Conservation (phyloP, 2,113 vertebrate species). For the Phocoena sinus region DNA sequence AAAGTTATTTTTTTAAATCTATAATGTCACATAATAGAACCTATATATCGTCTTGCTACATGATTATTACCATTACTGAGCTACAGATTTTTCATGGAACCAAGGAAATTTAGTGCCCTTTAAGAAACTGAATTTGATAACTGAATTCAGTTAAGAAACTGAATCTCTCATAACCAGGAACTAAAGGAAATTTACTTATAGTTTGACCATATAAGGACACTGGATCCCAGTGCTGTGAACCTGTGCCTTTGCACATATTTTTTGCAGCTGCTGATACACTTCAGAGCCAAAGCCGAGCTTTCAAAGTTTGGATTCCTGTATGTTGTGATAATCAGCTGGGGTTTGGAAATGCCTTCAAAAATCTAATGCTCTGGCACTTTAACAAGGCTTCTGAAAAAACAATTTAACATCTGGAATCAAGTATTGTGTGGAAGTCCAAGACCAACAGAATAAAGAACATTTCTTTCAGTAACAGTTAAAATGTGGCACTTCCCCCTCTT, state of each 20-base stretch:
- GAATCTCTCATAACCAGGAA: conserved; percentile 48
- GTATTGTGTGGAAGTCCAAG: conserved; percentile 77
- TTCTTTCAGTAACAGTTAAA: conserved; percentile 73
- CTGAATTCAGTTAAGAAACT: neutral
- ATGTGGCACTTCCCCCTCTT: conserved; percentile 70
- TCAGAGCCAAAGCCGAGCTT: conserved; percentile 73
- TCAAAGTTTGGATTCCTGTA: conserved; percentile 79
- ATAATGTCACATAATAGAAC: neutral
- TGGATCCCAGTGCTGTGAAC: conserved; percentile 55
- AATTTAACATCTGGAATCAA: conserved; percentile 84
- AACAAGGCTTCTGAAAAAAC: conserved; percentile 83
- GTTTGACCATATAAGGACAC: conserved; percentile 81
- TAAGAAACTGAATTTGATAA: conserved; percentile 26
- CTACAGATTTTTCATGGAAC: conserved; percentile 40
- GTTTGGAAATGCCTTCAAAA: conserved; percentile 81
- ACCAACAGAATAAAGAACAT: conserved; percentile 78
- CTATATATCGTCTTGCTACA: neutral
- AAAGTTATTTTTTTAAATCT: neutral
- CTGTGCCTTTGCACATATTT: conserved; percentile 75
- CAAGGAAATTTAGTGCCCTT: neutral
- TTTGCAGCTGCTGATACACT: conserved; percentile 79
- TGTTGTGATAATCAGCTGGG: conserved; percentile 84
- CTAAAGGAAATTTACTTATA: conserved; percentile 62
- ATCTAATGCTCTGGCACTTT: conserved; percentile 77
- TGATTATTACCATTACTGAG: conserved; percentile 11